These are phyloP conservation scores for Tinea trinotella DNA, from an alignment of 2,888 invertebrate species.

Conservation along the genomic window DNA sequence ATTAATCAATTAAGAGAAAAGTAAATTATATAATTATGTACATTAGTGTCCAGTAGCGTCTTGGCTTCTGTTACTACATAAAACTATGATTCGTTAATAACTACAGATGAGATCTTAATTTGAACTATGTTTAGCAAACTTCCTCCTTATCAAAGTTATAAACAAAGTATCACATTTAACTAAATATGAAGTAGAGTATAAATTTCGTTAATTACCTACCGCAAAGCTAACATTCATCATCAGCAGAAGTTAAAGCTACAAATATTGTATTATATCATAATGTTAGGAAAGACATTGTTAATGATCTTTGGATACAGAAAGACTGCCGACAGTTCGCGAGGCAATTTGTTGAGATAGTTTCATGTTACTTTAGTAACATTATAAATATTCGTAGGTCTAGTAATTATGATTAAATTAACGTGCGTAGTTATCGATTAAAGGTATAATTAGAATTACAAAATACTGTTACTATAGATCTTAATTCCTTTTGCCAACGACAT, in stretches of 20 bases:
- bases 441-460: conserved; percentile 9
- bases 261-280: not conserved
- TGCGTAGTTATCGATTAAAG: not conserved
- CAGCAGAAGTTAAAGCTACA: conserved; percentile 13
- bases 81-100: conserved; percentile 61
- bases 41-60: conserved; percentile 42
- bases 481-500: conserved; percentile 3
- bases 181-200: conserved; percentile 21
- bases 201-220: not conserved
- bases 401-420: not conserved
- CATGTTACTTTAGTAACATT: conserved; percentile 1
- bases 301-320: conserved; percentile 11
- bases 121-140: conserved; percentile 64
- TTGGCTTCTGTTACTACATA: conserved; percentile 54
- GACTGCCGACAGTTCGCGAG: conserved; percentile 13
- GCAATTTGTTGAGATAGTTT: conserved; percentile 5
- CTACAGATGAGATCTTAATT: conserved; percentile 69
- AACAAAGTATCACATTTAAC: conserved; percentile 60
- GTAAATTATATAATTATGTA: not conserved
- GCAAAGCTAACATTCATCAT: conserved; percentile 9
- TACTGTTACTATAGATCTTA: conserved; percentile 17
- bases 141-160: conserved; percentile 43
- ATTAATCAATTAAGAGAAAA: not conserved
- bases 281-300: conserved; percentile 5
- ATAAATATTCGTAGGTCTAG: not conserved